phyloP scores from a whole-genome alignment of 2,888 invertebrate species.

The Hydraecia micacea region DNA sequence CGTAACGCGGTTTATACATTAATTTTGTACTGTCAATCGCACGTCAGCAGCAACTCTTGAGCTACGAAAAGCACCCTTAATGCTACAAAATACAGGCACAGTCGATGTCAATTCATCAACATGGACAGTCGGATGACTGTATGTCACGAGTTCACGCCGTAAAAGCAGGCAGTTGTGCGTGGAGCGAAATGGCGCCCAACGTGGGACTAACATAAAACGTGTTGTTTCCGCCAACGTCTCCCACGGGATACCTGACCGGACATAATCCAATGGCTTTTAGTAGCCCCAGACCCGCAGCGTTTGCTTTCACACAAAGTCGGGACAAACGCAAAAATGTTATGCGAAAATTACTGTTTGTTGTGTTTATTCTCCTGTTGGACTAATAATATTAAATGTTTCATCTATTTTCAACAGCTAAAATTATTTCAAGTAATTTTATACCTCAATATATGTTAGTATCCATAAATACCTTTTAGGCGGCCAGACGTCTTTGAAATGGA shows the following conservation, averaged over 20 bases:
- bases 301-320: conserved; percentile 28
- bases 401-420: background rate
- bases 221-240: conserved; percentile 53
- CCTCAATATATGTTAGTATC: background rate
- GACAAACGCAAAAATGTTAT: conserved; percentile 34
- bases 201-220: conserved; percentile 58
- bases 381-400: background rate
- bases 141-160: conserved; percentile 45
- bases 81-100: background rate
- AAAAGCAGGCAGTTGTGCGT: conserved; percentile 50
- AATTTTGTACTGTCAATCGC: conserved; percentile 14
- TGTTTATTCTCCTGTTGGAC: conserved; percentile 2
- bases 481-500: conserved; percentile 3
- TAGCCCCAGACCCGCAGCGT: conserved; percentile 32
- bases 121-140: conserved; percentile 4
- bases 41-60: background rate
- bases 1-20: conserved; percentile 26
- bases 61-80: background rate
- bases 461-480: background rate
- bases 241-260: conserved; percentile 61
- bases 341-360: conserved; percentile 7
- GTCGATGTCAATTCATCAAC: background rate
- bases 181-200: conserved; percentile 54
- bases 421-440: background rate
- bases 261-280: conserved; percentile 64